Base-by-base conservation (phyloP, 1,140 invertebrate genomes). In the Sarcophaga peregrina region DNA sequence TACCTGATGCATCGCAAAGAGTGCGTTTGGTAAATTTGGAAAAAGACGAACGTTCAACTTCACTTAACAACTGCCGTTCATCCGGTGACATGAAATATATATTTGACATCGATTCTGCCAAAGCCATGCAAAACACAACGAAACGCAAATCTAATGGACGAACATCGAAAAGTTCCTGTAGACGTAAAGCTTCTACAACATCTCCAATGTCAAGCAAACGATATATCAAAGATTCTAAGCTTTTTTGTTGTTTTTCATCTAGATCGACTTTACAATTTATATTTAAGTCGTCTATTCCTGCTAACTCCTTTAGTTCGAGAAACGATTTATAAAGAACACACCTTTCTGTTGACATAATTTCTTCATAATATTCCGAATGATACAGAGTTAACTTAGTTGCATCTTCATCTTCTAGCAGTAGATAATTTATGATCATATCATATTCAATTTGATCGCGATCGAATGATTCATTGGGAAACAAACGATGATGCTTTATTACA, bases 81-180 rank as follows among this genome's bases (percentile, higher is more conserved):
- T 90, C 88, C 25, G 82, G 84, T 5, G 88, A 86, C 54, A 90
- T 84, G 85, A 87, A 87, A 10, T 84, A 85, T 15, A 88, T 86
- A 58, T 86, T 88, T 5, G 89, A 87, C 82, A 90, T 85, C 80
- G 91, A 91, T 85, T 93, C 92, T 11, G 92, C 92, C 81, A 93
- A 83, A 10, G 88, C 89, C 86, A 91, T 90, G 73, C 91, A 92
- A 46, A 92, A 89, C 17, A 91, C 91, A 68, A 93, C 86, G 80
- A 92, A 91, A 15, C 91, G 87, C 80, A 92, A 85, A 83, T 92
- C 91, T 15, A 87, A 85, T 17, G 89, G 89, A 5, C 88, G 87
- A 81, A 89, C 89, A 46, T 88, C 86, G 80, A 92, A 93, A 46
- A 92, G 89, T 78, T 89, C 91, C 81, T 91, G 90, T 48, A 92